A percentile compares a stretch with the other conserved stretches of the same genome.
phyloP scores from a whole-genome alignment of 2,888 invertebrate species.

The Anorthoa munda region DNA sequence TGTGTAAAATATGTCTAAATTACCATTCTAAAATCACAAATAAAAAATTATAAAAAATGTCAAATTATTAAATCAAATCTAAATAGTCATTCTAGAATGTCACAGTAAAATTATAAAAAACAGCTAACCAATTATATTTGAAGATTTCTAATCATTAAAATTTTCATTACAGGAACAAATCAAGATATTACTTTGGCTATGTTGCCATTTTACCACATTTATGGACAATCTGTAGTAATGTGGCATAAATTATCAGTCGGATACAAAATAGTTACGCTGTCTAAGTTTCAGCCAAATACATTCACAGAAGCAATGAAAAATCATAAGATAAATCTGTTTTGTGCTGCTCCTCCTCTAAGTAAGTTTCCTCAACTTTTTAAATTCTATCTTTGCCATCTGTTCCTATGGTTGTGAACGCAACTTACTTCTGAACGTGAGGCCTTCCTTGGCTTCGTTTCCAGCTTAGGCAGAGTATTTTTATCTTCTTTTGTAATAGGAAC shows the following conservation, averaged over 20 bases:
- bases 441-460: background rate
- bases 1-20: too few species aligned
- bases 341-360: slow-evolving; percentile 94
- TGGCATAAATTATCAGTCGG: slow-evolving; percentile 91
- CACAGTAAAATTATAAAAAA: too few species aligned
- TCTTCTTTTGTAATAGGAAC: too few species aligned
- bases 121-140: too few species aligned
- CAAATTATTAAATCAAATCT: too few species aligned
- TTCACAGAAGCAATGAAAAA: slow-evolving; percentile 92
- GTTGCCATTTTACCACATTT: slow-evolving; percentile 95
- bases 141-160: background rate
- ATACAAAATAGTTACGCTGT: slow-evolving; percentile 92
- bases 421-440: background rate
- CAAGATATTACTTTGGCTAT: slow-evolving; percentile 92
- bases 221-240: slow-evolving; percentile 92
- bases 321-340: slow-evolving; percentile 91
- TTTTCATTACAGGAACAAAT: slow-evolving; percentile 77
- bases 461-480: background rate
- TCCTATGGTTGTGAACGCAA: background rate
- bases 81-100: too few species aligned
- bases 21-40: too few species aligned
- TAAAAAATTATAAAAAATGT: too few species aligned
- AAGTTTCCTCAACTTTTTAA: slow-evolving; percentile 66
- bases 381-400: background rate
- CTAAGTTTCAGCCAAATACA: slow-evolving; percentile 93